Conservation (phyloP, 2,113 vertebrate genomes). For the Pterocles gutturalis region DNA sequence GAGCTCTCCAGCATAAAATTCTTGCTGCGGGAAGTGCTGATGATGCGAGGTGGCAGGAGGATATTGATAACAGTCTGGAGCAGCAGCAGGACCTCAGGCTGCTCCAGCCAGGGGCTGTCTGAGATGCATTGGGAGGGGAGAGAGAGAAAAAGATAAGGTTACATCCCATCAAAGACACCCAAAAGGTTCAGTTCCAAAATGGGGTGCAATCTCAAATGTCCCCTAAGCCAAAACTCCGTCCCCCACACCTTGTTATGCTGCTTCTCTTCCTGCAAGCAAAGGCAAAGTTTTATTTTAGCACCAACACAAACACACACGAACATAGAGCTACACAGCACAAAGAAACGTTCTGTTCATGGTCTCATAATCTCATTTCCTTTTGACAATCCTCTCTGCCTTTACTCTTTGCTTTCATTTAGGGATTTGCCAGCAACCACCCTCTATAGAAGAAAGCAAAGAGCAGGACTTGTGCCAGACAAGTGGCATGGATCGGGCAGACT, state of each 20-base stretch:
- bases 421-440: slow-evolving; percentile 33
- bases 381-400: neutral
- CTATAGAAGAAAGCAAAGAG: slow-evolving; percentile 14
- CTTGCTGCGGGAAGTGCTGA: slow-evolving; percentile 98
- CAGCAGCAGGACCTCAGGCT: slow-evolving; percentile 93
- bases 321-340: neutral
- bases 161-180: neutral
- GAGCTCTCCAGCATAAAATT: slow-evolving; percentile 98
- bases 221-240: slow-evolving; percentile 13
- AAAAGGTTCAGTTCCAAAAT: slow-evolving; percentile 58
- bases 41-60: slow-evolving; percentile 94
- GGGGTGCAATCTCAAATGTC: neutral
- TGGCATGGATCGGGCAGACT: neutral
- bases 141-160: slow-evolving; percentile 58
- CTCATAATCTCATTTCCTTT: neutral
- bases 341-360: neutral
- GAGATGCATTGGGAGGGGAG: slow-evolving; percentile 33
- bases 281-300: slow-evolving; percentile 39
- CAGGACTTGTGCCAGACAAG: neutral
- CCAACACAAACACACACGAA: neutral
- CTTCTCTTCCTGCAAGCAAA: slow-evolving; percentile 63
- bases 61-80: slow-evolving; percentile 98
- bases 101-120: slow-evolving; percentile 97
- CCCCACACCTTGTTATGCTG: slow-evolving; percentile 42
- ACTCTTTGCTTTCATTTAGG: slow-evolving; percentile 16